Evolutionary conservation across 1,140 invertebrate genomes (phyloP), one percentile per base, ranked within the genome.

Genomic region (Colletes gigas): DNA sequence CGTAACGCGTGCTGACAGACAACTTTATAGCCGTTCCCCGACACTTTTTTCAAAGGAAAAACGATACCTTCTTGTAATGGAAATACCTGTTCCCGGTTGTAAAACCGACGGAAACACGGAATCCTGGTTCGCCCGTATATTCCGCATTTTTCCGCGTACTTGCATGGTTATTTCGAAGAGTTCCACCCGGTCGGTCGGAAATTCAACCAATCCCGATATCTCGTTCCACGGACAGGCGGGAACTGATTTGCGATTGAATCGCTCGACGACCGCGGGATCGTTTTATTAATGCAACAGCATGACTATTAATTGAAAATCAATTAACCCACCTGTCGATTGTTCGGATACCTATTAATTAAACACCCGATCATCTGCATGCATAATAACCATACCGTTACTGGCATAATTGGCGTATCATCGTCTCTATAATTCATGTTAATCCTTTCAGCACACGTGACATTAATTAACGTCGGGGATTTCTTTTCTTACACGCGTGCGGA

Each of bases 331-430:
- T 30, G 66, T 57, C 74, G 65, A 68, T 47, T 68, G 55, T 68
- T 76, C 74, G 65, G 59, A 69, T 77, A 47, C 21, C 54, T 47
- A 77, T 77, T 77, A 77, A 77, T 77, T 77, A 77, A 77, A 77
- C 52, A 44, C 54, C 21, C 10, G 66, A 69, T 69, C 19, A 69
- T 77, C 66, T 69, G 21, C 21, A 69, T 77, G 41, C 41, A 69
- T 57, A 69, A 77, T 77, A 39, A 68, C 17, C 21, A 41, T 59
- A n/a, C 41, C 65, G 44, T 59, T 77, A 77, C n/a, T 57, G 65
- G 21, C 54, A 57, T 77, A 69, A 77, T 69, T 69, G 54, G 21
- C 8, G 17, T 30, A 55, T 69, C 74, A 69, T 77, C 54, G 66
- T n/a, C 47, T 41, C 59, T 12, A 5, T 50, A 59, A 77, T 69